Conservation (phyloP, 2,113 vertebrate species). For the Thermophis baileyi region DNA sequence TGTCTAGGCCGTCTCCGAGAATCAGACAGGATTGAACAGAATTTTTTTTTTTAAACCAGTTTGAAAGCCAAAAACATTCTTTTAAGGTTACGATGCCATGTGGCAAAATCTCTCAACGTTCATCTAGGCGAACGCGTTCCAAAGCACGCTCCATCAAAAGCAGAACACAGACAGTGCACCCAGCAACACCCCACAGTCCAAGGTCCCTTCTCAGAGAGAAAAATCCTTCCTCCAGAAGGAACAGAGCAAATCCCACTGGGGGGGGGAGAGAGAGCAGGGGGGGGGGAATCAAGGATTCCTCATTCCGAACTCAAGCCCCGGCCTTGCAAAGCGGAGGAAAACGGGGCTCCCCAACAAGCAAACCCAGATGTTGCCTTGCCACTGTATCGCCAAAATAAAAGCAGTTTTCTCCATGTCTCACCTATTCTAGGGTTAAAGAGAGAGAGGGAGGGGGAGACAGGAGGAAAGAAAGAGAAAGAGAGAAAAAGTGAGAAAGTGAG, state of each 20-base stretch:
- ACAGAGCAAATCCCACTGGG: slow-evolving; percentile 8
- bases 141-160: background rate
- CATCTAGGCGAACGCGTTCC: background rate
- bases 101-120: background rate
- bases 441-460: background rate
- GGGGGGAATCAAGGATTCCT: background rate
- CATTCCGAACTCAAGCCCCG: background rate
- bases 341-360: background rate
- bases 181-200: background rate
- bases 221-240: background rate
- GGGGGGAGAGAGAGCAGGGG: accelerated
- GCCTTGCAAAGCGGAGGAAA: background rate
- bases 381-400: slow-evolving; percentile 9
- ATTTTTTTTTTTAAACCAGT: background rate
- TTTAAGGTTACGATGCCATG: background rate
- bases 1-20: background rate
- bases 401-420: slow-evolving; percentile 31
- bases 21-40: background rate
- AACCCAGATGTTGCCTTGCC: slow-evolving; percentile 13
- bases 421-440: slow-evolving; percentile 7
- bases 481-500: background rate
- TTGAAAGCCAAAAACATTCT: background rate
- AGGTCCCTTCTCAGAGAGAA: background rate
- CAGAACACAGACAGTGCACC: background rate
- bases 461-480: too few species aligned